phyloP scores from a whole-genome alignment of 2,888 invertebrate species.

The Auanema sp. region DNA sequence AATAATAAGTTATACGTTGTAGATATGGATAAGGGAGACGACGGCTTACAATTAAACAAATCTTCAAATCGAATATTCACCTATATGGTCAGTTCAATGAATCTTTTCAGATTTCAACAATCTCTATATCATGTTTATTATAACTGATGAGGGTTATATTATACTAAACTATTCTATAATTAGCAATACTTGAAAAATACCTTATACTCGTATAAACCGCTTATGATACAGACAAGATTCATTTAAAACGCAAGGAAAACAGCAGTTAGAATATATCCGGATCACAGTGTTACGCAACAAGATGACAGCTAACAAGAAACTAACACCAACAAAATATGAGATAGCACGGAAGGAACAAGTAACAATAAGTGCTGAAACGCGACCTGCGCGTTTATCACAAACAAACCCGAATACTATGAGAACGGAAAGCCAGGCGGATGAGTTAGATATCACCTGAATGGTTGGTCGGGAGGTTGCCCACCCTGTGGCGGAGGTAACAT shows the following conservation, averaged over 20 bases:
- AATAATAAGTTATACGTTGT: too few relatives aligned
- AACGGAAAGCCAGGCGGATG: neutral
- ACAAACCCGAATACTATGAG: slow-evolving; percentile 6
- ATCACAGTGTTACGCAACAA: slow-evolving; percentile 3
- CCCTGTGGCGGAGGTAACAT: slow-evolving; percentile 18
- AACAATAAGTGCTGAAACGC: slow-evolving; percentile 9
- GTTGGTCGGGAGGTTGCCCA: slow-evolving; percentile 5
- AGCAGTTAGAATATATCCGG: neutral
- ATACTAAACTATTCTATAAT: too few relatives aligned
- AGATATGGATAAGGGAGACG: too few relatives aligned
- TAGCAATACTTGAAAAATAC: too few relatives aligned
- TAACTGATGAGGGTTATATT: too few relatives aligned
- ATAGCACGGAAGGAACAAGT: slow-evolving; percentile 2
- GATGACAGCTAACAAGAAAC: slow-evolving; percentile 4
- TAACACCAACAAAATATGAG: slow-evolving; percentile 2
- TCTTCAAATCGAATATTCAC: too few relatives aligned
- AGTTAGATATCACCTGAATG: slow-evolving; percentile 10
- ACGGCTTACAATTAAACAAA: too few relatives aligned
- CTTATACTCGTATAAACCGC: slow-evolving; percentile 19
- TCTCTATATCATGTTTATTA: too few relatives aligned
- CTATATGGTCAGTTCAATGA: too few relatives aligned
- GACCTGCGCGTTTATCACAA: slow-evolving; percentile 15
- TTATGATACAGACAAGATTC: slow-evolving; percentile 20
- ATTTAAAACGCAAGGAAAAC: too few relatives aligned
- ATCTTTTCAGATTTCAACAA: too few relatives aligned